A percentile compares a stretch with the other conserved stretches of the same genome.
Evolutionary conservation across 2,797 vertebrate species (phyloP).

Genomic region (Odontamblyopus rebecca): DNA sequence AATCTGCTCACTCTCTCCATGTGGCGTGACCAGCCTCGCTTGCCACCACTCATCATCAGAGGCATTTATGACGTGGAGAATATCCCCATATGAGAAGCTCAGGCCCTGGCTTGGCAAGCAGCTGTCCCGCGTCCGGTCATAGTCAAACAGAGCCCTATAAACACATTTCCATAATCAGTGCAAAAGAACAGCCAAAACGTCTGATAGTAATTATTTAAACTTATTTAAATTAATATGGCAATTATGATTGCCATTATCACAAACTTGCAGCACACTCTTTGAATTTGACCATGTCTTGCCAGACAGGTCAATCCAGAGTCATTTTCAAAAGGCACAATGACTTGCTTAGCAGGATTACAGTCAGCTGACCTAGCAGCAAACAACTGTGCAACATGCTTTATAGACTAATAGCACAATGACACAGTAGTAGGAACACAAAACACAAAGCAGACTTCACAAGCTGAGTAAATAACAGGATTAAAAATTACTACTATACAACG

Average conservation of each 20-base stretch:
- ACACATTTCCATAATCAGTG: conserved; percentile 19
- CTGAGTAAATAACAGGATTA: neutral
- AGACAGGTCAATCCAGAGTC: conserved; percentile 56
- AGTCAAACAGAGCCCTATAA: conserved; percentile 95
- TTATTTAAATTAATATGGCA: neutral
- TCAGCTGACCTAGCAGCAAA: conserved; percentile 44
- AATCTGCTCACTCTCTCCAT: conserved; percentile 97
- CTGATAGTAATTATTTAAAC: no score
- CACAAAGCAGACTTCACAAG: neutral
- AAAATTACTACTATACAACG: no score
- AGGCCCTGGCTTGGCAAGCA: conserved; percentile 97
- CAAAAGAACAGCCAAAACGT: neutral
- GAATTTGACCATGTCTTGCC: conserved; percentile 37
- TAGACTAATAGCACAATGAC: neutral
- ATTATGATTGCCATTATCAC: conserved; percentile 27
- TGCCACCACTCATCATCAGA: conserved; percentile 99
- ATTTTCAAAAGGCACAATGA: conserved; percentile 34
- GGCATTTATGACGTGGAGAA: conserved; percentile 97
- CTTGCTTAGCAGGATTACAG: conserved; percentile 62
- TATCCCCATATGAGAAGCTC: conserved; percentile 97
- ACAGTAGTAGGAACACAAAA: neutral
- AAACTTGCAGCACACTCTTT: conserved; percentile 15
- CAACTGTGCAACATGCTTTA: neutral
- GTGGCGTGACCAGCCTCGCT: conserved; percentile 95
- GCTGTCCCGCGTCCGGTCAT: conserved; percentile 96